Evolutionary conservation across 2,888 invertebrate species (phyloP), one percentile per base, ranked within the genome.

Genomic region (Tupiocoris notatus): DNA sequence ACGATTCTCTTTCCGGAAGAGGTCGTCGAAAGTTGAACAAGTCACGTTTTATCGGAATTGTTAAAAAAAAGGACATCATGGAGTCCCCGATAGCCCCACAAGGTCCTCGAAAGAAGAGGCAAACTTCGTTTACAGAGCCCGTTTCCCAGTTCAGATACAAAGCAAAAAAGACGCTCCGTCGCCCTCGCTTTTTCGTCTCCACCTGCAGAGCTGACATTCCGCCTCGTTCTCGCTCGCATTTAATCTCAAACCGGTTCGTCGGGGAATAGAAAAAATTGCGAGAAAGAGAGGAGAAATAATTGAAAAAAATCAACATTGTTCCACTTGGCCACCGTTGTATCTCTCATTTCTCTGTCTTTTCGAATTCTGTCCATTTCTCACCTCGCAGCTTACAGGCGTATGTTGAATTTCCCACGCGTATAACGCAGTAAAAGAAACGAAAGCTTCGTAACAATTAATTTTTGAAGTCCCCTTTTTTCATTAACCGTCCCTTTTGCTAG

Each of bases 171-270:
- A 9, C 17, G n/a, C 6, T 24, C 9, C n/a, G 25, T 22, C 20
- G 2, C 24, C 54, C 73, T 63, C 9, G 21, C 63, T 62, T 62
- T 73, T 70, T 59, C 70, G 57, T 62, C 62, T 73, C 62, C 54
- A 63, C 63, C 39, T 39, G 39, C 6, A 39, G 12, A 39, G 39
- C 39, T 12, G 39, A 39, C 39, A 39, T 39, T 39, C 39, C 39
- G 39, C 39, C 39, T 39, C 39, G 39, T 73, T 63, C 24, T 73
- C 73, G 25, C 62, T 22, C 23, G n/a, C 73, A 54, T 61, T 73
- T 73, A 73, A 73, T 73, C 73, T 73, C 39, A 39, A 59, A 73
- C 62, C 62, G 62, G 59, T 62, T 63, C 61, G 73, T 22, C n/a
- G n/a, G n/a, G n/a, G n/a, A n/a, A n/a, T n/a, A n/a, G n/a, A n/a